Evolutionary conservation across 1,140 invertebrate genomes (phyloP), one percentile per base, ranked within the genome.

Genomic region (Amphibalanus amphitrite): DNA sequence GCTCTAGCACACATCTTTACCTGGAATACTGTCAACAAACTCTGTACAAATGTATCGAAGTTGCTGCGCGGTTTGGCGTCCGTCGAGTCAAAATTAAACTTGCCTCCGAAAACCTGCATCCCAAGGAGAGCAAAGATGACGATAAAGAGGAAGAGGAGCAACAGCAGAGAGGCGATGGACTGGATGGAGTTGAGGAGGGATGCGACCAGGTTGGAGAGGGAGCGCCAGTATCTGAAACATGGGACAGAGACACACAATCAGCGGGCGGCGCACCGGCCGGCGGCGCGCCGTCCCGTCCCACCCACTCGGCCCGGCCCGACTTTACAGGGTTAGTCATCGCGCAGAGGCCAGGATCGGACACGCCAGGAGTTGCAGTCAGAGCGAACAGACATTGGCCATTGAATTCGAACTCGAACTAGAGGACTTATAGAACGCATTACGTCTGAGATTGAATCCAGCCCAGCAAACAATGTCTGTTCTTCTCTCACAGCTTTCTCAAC

Each of bases 161-260:
- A 86, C 74, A 88, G 79, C 65, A 88, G 80, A 74, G 83, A 85
- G 74, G 87, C 83, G 75, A 88, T 88, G 73, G 86, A 86, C 82
- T 97, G 92, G 83, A 99, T 97, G 71, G 95, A 98, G 85, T 98
- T 98, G 74, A 99, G 85, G 75, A 99, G 83, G 67, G 96, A 98
- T 64, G 94, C 93, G 71, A 99, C 95, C 76, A 99, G 85, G 84
- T 99, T 99, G 71, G 95, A 92, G 67, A 99, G 83, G 4, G 95
- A 97, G 75, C 91, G 87, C 97, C 97, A 99, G 83, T 99, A 98
- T 80, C 95, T 97, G 77, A 64, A 84, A 81, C 64, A 83, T 81
- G 77, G 67, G 70, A 70, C 47, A 59, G 47, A 59, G 13, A 59
- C 33, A 38, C 33, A 6, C 4, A 6, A 38, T 38, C 33, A 38